phyloP scores from a whole-genome alignment of 2,113 vertebrate genomes.

The Hemiprocne comata region DNA sequence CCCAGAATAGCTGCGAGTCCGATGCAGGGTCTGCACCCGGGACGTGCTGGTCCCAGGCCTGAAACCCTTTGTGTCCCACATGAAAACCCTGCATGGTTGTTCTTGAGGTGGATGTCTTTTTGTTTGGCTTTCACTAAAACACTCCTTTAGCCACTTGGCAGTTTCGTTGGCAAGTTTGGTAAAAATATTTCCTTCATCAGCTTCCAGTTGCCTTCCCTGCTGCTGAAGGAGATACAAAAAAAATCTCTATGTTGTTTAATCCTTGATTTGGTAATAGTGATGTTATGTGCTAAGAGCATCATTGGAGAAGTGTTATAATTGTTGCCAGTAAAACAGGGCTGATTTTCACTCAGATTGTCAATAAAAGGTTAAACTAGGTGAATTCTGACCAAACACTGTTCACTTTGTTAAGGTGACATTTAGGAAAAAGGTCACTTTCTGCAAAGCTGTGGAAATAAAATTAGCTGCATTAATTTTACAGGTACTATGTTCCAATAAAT shows the following conservation, averaged over 20 bases:
- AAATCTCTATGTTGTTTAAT: accelerated
- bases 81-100: accelerated
- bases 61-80: background rate
- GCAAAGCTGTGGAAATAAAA: background rate
- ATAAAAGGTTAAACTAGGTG: accelerated
- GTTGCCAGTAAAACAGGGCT: background rate
- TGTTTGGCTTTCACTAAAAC: background rate
- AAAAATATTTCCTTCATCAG: background rate
- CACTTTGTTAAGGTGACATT: background rate
- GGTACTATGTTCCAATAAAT: background rate
- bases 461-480: background rate
- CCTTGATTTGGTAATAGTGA: background rate
- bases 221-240: background rate
- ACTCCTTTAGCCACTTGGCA: background rate
- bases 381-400: no score
- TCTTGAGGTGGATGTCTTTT: background rate
- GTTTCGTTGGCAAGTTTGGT: background rate
- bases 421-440: background rate
- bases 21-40: accelerated
- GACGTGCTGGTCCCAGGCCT: background rate
- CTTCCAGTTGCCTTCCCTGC: background rate
- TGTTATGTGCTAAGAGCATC: accelerated
- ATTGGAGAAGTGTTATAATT: accelerated
- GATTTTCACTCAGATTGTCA: accelerated
- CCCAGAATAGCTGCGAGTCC: accelerated